These are phyloP conservation scores for Chaetodon auriga DNA, from an alignment of 2,113 vertebrate species.

Conservation along the genomic window DNA sequence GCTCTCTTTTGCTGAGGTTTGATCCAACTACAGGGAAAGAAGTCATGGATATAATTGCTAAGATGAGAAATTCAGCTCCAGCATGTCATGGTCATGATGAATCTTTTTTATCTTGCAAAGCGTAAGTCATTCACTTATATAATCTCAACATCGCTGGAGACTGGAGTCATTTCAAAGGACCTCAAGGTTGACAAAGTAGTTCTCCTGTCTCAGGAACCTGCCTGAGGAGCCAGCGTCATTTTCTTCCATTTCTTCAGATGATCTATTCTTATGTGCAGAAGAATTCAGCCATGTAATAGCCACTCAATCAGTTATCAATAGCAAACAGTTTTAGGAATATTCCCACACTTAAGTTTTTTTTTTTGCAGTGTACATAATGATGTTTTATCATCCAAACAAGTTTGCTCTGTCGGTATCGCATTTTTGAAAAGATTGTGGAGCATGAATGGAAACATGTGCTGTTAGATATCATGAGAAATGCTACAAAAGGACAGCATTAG, in stretches of 20 bases:
- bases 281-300: neutral
- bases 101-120: constrained; percentile 54
- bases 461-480: neutral
- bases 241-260: constrained; percentile 14
- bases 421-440: neutral
- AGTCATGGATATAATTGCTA: constrained; percentile 67
- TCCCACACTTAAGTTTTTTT: too few relatives aligned
- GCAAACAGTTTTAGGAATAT: neutral
- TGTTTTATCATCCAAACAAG: neutral
- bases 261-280: neutral
- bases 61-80: constrained; percentile 56
- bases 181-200: constrained; percentile 38
- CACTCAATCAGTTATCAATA: neutral
- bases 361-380: neutral
- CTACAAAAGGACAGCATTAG: neutral
- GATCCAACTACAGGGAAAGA: constrained; percentile 47
- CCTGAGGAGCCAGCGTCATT: constrained; percentile 5
- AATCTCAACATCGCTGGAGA: constrained; percentile 53
- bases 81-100: constrained; percentile 56
- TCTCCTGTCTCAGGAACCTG: constrained; percentile 9
- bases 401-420: neutral
- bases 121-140: constrained; percentile 55
- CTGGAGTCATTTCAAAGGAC: constrained; percentile 47
- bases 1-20: constrained; percentile 45
- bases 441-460: neutral